Percentiles rank a stretch among this genome's conserved stretches.
phyloP scores from a whole-genome alignment of 2,113 vertebrate species.

The Corydoras sp. region DNA sequence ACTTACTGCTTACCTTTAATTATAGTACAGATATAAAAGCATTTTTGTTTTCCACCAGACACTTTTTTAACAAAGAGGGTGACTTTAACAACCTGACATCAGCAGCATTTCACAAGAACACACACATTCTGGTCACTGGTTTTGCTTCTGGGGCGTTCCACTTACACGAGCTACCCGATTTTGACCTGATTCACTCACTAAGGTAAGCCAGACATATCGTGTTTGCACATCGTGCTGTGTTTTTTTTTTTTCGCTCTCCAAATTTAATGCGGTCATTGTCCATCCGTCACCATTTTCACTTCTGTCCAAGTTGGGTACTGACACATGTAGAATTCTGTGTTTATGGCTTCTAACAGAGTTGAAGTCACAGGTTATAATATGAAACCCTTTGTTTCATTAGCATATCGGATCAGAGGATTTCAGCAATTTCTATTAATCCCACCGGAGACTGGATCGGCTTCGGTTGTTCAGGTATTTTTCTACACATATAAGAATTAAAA shows the following conservation, averaged over 20 bases:
- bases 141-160: constrained; percentile 91
- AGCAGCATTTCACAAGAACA: constrained; percentile 80
- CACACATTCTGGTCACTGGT: constrained; percentile 83
- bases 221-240: too few species aligned
- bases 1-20: background rate
- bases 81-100: constrained; percentile 86
- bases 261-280: too few species aligned
- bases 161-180: constrained; percentile 90
- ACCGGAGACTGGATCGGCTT: constrained; percentile 94
- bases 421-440: constrained; percentile 77
- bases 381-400: constrained; percentile 53
- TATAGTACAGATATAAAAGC: background rate
- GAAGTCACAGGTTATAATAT: background rate
- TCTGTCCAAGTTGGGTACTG: too few species aligned
- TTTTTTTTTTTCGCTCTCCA: too few species aligned
- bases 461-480: constrained; percentile 84
- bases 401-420: constrained; percentile 87
- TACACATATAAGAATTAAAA: background rate
- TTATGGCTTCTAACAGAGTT: too few species aligned
- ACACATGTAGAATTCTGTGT: too few species aligned
- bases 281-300: too few species aligned
- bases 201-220: constrained; percentile 64
- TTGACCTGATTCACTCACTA: constrained; percentile 90
- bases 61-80: constrained; percentile 92
- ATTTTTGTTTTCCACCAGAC: constrained; percentile 56